These are phyloP conservation scores for Dermochelys coriacea DNA, from an alignment of 2,797 vertebrate genomes.

Conservation along the genomic window DNA sequence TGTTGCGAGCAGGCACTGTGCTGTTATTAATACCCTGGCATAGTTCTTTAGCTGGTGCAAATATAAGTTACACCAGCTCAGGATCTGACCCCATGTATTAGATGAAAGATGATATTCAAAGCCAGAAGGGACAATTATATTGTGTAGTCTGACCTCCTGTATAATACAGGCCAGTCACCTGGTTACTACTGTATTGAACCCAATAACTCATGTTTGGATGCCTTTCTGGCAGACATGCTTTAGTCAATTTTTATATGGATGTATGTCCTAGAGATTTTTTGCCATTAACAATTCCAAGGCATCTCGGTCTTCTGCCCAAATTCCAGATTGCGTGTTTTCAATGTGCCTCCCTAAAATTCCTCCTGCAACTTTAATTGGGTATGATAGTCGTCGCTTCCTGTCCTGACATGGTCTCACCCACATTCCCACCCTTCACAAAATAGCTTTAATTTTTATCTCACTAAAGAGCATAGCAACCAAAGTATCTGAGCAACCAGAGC, in stretches of 20 bases:
- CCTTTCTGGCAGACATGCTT: no score
- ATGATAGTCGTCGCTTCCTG: rapidly evolving
- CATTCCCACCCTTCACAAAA: constrained; percentile 11
- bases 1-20: neutral
- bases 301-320: neutral
- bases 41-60: neutral
- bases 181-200: neutral
- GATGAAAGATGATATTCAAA: neutral
- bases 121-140: neutral
- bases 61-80: neutral
- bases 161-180: rapidly evolving
- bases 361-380: neutral
- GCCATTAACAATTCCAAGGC: neutral
- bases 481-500: neutral
- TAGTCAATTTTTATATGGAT: neutral
- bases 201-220: neutral
- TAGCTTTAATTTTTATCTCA: constrained; percentile 50
- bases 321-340: neutral
- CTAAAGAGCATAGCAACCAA: neutral
- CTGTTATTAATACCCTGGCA: neutral
- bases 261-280: rapidly evolving
- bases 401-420: no score
- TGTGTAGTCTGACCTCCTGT: neutral
- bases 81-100: neutral
- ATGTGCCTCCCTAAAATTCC: rapidly evolving